Evolutionary conservation across 2,113 vertebrate species (phyloP), one percentile per base, ranked within the genome.

Genomic region (Pithys albifrons): DNA sequence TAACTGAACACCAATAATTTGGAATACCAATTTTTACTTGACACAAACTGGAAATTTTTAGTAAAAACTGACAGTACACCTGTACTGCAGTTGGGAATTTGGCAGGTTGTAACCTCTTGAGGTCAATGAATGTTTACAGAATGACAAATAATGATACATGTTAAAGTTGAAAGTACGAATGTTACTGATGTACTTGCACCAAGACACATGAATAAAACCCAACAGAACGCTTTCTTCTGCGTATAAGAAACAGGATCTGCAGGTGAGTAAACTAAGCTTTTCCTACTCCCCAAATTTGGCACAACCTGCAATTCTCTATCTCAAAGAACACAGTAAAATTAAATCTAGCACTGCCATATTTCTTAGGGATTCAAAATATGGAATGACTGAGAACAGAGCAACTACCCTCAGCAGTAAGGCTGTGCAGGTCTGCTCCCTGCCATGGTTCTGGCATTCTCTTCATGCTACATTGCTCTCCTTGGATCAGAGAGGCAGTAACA

Each of bases 1-100:
- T 95, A 95, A 57, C 62, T 89, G 87, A 89, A 92, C 55, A 91
- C 29, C 58, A 93, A 45, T 49, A 69, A 92, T 82, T 79, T 48
- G 49, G 65, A 93, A 80, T 76, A 93, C 19, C n/a, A 85, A 80
- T 76, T 83, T 92, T 82, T 75, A 82, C n/a, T 79, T 71, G 84
- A 92, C 17, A 57, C 0, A 0, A 82, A 87, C 35, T 0, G 4
- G 66, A 85, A 61, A 37, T 61, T 83, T 94, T 84, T 76, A 82
- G 61, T 78, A 66, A 91, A 84, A 94, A 22, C 20, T 65, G 85
- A 75, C 66, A 61, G 61, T 51, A 86, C 69, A 85, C 67, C 64
- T 88, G 78, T 43, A 88, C 57, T 43, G 52, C 49, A 88, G 73
- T 76, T 71, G 67, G 35, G 33, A 94, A 92, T 74, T 65, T 62